phyloP scores from a whole-genome alignment of 2,888 invertebrate genomes.

The Orthosia gracilis region DNA sequence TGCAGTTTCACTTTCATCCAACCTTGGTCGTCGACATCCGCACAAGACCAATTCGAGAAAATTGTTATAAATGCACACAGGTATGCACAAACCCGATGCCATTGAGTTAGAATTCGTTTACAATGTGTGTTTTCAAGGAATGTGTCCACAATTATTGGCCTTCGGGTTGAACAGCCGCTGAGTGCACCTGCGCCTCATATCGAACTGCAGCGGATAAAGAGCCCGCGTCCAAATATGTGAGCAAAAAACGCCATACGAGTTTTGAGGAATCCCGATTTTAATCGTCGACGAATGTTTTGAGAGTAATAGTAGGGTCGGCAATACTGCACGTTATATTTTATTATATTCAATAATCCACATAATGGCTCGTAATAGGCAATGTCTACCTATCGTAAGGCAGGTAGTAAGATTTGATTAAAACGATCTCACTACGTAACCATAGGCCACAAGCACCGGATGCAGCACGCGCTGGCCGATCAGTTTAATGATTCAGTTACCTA shows the following conservation, averaged over 20 bases:
- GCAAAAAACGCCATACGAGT: constrained; percentile 80
- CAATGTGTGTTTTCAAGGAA: constrained; percentile 68
- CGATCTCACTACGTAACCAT: constrained; percentile 50
- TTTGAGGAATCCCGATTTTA: constrained; percentile 68
- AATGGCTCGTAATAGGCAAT: constrained; percentile 10
- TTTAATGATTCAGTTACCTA: constrained; percentile 62
- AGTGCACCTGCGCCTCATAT: constrained; percentile 84
- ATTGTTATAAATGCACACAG: constrained; percentile 63
- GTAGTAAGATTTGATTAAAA: constrained; percentile 52
- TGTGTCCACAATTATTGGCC: constrained; percentile 75
- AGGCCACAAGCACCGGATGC: constrained; percentile 64
- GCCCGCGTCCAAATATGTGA: constrained; percentile 82
- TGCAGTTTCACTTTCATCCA: constrained; percentile 85
- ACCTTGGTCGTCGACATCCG: constrained; percentile 81
- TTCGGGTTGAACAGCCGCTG: constrained; percentile 83
- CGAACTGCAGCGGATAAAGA: constrained; percentile 74
- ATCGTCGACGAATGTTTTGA: constrained; percentile 48
- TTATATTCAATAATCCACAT: neutral
- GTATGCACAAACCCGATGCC: constrained; percentile 45
- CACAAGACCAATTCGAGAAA: constrained; percentile 72
- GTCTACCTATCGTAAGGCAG: constrained; percentile 9
- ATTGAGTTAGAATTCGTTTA: constrained; percentile 55
- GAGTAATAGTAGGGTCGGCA: constrained; percentile 41
- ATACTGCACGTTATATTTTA: constrained; percentile 22
- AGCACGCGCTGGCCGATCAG: constrained; percentile 60